Evolutionary conservation across 1,140 invertebrate species (phyloP).

Genomic region (Hylaeus volcanicus): DNA sequence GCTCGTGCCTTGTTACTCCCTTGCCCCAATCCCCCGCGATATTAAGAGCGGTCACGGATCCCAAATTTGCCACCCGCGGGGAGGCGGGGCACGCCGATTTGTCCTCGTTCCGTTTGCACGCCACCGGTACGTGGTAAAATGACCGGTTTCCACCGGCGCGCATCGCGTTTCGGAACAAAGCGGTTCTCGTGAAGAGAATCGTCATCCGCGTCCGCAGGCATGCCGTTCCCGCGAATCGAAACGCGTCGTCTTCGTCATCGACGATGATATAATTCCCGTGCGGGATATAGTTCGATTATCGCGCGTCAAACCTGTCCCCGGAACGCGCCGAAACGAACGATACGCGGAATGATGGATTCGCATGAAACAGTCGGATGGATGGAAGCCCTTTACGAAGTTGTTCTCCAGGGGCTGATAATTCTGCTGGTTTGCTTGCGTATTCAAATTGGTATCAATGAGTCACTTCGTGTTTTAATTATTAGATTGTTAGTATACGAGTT

Average conservation of each 20-base stretch:
- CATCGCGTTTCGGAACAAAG: constrained; percentile 43
- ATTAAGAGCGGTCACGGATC: constrained; percentile 65
- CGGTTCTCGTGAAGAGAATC: constrained; percentile 21
- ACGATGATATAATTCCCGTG: constrained; percentile 5
- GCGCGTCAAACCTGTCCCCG: too few species aligned
- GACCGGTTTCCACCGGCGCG: constrained; percentile 48
- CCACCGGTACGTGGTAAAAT: constrained; percentile 40
- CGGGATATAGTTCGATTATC: not conserved
- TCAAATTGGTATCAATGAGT: too few species aligned
- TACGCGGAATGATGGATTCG: too few species aligned
- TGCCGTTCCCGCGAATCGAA: constrained; percentile 11
- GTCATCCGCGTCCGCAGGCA: constrained; percentile 13
- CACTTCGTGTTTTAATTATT: too few species aligned
- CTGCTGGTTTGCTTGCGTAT: too few species aligned
- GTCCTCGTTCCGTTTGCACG: constrained; percentile 59
- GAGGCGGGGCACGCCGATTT: constrained; percentile 50
- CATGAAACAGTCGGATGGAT: too few species aligned
- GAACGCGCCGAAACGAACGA: not conserved
- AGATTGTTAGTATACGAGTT: too few species aligned
- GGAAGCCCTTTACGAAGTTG: too few species aligned
- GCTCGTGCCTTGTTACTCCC: constrained; percentile 52
- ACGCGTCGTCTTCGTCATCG: constrained; percentile 12
- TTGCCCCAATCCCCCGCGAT: constrained; percentile 34
- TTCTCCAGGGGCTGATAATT: too few species aligned
- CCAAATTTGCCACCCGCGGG: constrained; percentile 57